Conservation (phyloP, 2,797 vertebrate species). For the Sphaeramia orbicularis region DNA sequence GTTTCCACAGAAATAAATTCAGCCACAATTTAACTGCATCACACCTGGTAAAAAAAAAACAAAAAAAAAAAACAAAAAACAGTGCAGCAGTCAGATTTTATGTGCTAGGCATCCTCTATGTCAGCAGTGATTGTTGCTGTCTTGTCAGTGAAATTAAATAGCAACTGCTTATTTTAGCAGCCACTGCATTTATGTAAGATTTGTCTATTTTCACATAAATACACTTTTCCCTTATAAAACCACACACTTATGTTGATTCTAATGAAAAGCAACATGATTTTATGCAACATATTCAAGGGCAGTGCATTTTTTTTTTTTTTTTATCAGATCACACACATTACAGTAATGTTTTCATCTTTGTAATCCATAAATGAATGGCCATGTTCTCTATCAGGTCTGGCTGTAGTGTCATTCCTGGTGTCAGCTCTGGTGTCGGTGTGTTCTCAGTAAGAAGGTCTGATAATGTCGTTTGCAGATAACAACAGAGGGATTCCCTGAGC, state of each 20-base stretch:
- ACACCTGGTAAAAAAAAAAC: background rate
- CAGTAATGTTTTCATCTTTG: slow-evolving; percentile 45
- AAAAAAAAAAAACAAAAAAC: no score
- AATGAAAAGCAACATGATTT: no score
- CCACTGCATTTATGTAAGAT: no score
- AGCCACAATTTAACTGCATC: slow-evolving; percentile 34
- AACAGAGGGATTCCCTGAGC: slow-evolving; percentile 62
- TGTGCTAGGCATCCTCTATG: no score
- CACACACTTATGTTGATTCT: no score
- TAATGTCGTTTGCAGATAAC: slow-evolving; percentile 71
- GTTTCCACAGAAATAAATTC: slow-evolving; percentile 37
- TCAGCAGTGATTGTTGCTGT: no score
- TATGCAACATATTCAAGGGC: slow-evolving; percentile 21
- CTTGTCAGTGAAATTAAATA: no score
- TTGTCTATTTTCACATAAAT: no score
- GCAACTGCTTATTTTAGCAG: no score
- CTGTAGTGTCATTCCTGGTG: slow-evolving; percentile 27
- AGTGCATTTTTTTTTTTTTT: slow-evolving; percentile 30
- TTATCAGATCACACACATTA: slow-evolving; percentile 55
- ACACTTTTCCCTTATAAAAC: no score
- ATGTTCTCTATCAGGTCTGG: slow-evolving; percentile 37
- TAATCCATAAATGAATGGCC: slow-evolving; percentile 36
- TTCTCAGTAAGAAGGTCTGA: slow-evolving; percentile 64
- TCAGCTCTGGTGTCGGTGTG: slow-evolving; percentile 57
- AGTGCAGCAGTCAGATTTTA: slow-evolving; percentile 12